Conservation (phyloP, 2,888 invertebrate species). For the Acronicta psi region DNA sequence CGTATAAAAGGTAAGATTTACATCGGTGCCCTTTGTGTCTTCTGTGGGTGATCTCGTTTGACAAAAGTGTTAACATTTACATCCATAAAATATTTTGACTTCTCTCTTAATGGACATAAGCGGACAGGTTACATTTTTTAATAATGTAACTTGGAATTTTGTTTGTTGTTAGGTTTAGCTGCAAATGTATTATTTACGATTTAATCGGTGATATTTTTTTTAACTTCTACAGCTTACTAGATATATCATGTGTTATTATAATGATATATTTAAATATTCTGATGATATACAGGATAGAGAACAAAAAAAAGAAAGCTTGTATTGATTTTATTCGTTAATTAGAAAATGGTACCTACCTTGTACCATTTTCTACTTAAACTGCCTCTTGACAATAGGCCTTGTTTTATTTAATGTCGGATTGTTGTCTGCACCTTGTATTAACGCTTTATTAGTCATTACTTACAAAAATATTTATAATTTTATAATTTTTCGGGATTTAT, state of each 20-base stretch:
- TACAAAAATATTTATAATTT: background rate
- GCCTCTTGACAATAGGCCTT: no score
- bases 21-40: conserved; percentile 81
- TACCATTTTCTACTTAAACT: no score
- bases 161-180: conserved; percentile 38
- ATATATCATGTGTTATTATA: no score
- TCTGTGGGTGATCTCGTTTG: conserved; percentile 81
- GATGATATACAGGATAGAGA: no score
- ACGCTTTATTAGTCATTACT: no score
- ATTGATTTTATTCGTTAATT: no score
- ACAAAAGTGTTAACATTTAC: conserved; percentile 87
- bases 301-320: no score
- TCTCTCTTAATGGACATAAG: conserved; percentile 78
- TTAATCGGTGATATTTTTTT: conserved; percentile 11
- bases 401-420: no score
- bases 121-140: conserved; percentile 66
- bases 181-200: conserved; percentile 49
- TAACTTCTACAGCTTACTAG: background rate
- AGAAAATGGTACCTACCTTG: no score
- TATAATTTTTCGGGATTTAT: background rate
- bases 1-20: conserved; percentile 79
- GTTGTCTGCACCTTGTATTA: no score
- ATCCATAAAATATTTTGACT: conserved; percentile 88
- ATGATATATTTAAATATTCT: no score
- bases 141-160: conserved; percentile 44